Conservation (phyloP, 2,797 vertebrate genomes). For the Cuculus canorus region DNA sequence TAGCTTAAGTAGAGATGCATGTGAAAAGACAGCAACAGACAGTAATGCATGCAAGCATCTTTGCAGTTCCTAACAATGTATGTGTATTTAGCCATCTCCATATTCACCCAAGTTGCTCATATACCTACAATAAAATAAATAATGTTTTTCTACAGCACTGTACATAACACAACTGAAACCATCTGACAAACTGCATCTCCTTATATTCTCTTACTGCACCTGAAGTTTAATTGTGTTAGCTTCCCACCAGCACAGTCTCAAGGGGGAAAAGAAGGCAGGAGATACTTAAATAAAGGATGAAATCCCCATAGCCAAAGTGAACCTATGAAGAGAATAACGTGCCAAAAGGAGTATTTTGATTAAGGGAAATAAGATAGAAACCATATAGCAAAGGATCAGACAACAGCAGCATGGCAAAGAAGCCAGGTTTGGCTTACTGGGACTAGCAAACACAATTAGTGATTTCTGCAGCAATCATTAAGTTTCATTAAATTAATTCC, state of each 20-base stretch:
- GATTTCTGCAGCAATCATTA: slow-evolving; percentile 22
- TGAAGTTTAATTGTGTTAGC: not conserved
- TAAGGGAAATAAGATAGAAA: slow-evolving; percentile 1
- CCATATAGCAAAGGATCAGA: not conserved
- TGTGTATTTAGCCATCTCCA: not conserved
- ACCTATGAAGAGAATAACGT: not conserved
- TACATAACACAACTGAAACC: not conserved
- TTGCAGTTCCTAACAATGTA: not conserved
- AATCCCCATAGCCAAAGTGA: not conserved
- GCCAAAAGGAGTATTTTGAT: slow-evolving; percentile 3
- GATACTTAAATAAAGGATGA: not conserved
- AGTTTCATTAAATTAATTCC: slow-evolving; percentile 44
- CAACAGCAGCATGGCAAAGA: not conserved
- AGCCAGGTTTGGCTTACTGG: not conserved
- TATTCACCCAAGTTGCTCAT: not conserved
- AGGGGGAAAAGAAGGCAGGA: not conserved
- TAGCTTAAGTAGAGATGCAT: not conserved
- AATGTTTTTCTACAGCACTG: not conserved
- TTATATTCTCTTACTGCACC: not conserved
- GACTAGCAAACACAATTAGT: slow-evolving; percentile 11
- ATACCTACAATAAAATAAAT: not conserved
- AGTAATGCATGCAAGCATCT: not conserved
- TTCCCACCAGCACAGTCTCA: not conserved
- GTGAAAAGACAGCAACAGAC: not conserved
- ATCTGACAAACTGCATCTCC: not conserved